Evolutionary conservation across 1,140 invertebrate species (phyloP), one percentile per base, ranked within the genome.

Genomic region (Schlechtendalia chinensis): DNA sequence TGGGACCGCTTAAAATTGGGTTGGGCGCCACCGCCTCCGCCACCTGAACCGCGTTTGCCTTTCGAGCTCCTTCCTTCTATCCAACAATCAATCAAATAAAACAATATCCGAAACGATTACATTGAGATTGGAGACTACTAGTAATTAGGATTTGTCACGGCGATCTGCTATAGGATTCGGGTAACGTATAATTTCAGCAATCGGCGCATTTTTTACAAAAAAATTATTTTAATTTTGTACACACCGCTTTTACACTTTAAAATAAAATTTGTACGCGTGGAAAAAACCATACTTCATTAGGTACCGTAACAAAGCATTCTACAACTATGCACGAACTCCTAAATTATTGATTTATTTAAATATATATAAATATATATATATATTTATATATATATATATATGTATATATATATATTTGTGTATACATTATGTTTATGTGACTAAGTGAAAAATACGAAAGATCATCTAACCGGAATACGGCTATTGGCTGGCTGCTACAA

Each of bases 1-100:
- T 79, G 75, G 75, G 75, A 79, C 75, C 75, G 75, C 75, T 79
- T 79, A 79, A 79, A 79, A 79, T 79, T 79, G 39, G 75, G 75
- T 79, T 79, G 75, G 75, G 75, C 39, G 75, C 75, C 75, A 79
- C 75, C 75, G 75, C 75, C 75, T 79, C 75, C 75, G 39, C 75
- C 32, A 79, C 75, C 75, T 79, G 75, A 79, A 79, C 75, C 75
- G 56, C 75, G 75, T 79, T 79, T 79, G 58, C 75, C 75, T 79
- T 79, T 79, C 75, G 75, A 79, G 75, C 75, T 79, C 75, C 75
- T 59, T 79, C 75, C 75, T 79, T 79, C 75, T 79, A 79, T 58
- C 75, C 75, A 79, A 79, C 75, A 79, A 79, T 79, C 39, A 79
- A 79, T 79, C 39, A 79, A 61, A 79, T 79, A 79, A 79, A 79